Evolutionary conservation across 2,113 vertebrate genomes (phyloP), one percentile per base, ranked within the genome.

Genomic region (Larimichthys polyactis): DNA sequence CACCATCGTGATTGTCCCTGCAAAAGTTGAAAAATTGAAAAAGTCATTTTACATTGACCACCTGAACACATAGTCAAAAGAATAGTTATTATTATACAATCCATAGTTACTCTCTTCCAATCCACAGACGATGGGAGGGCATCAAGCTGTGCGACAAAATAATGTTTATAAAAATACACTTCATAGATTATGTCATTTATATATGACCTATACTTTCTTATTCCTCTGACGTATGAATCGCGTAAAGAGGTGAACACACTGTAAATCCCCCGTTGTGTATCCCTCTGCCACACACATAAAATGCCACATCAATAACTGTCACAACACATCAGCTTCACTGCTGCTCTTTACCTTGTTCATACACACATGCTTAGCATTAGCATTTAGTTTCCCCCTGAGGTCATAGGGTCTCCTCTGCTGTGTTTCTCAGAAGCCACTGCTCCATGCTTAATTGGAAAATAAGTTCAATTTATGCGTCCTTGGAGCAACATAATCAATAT

Each of bases 401-500:
- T 88, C 74, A 65, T 55, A 81, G 82, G 71, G 55, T 64, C 70
- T 78, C 66, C 64, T 71, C 77, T 52, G 78, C 70, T 68, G 55
- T 55, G 79, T 75, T 81, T 80, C 78, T 82, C 67, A 52, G 24
- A 84, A 90, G 91, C 78, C 52, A 64, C 62, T n/a, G 82, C 90
- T 82, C 71, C 73, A 22, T 43, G 79, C 73, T 70, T 92, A 93
- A 93, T 93, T 93, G 86, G 84, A 86, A 93, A 93, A 93, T 90
- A 91, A 79, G 85, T 91, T 81, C 72, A 90, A 93, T 92, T 90
- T 86, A 91, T 93, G 91, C 77, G 24, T 88, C 87, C 91, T 91
- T 71, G 32, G 77, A 86, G 92, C 82, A 85, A 91, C 86, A 91
- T 90, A 88, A 94, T 94, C 93, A 90, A 93, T 90, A 93, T 91